phyloP scores from a whole-genome alignment of 2,888 invertebrate genomes.

The Seira sanloemensis region DNA sequence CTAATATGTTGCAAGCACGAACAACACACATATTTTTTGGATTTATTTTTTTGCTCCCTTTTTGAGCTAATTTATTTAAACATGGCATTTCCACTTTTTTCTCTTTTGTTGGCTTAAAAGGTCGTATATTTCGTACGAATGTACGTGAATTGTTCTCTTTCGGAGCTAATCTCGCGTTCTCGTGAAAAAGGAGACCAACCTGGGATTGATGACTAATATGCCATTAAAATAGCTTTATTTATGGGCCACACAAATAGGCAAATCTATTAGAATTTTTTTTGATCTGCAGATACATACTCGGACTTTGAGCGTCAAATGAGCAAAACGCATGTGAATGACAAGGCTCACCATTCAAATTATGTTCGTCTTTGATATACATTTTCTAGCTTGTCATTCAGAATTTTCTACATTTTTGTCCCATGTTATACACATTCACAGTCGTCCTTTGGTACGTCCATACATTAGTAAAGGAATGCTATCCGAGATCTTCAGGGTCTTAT shows the following conservation, averaged over 20 bases:
- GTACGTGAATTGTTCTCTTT: not conserved
- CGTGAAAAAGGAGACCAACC: not conserved
- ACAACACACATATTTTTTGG: not conserved
- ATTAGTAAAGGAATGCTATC: too few species aligned
- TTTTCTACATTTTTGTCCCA: too few species aligned
- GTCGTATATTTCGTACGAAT: not conserved
- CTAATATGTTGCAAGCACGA: slow-evolving; percentile 14
- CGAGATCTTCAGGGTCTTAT: too few species aligned
- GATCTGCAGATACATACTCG: not conserved
- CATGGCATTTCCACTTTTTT: not conserved
- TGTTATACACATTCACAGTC: too few species aligned
- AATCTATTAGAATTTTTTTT: not conserved
- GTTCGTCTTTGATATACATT: not conserved
- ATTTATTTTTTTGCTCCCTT: not conserved
- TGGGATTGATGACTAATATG: not conserved
- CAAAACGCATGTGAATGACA: not conserved
- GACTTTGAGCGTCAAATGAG: not conserved
- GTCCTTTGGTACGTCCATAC: too few species aligned
- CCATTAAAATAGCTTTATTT: not conserved
- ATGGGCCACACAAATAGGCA: not conserved
- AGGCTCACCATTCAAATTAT: too few species aligned
- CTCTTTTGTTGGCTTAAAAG: not conserved
- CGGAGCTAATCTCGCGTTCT: not conserved
- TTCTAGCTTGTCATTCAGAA: too few species aligned
- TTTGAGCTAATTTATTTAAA: not conserved